Evolutionary conservation across 2,888 invertebrate species (phyloP), one percentile per base, ranked within the genome.

Genomic region (Idaea straminata): DNA sequence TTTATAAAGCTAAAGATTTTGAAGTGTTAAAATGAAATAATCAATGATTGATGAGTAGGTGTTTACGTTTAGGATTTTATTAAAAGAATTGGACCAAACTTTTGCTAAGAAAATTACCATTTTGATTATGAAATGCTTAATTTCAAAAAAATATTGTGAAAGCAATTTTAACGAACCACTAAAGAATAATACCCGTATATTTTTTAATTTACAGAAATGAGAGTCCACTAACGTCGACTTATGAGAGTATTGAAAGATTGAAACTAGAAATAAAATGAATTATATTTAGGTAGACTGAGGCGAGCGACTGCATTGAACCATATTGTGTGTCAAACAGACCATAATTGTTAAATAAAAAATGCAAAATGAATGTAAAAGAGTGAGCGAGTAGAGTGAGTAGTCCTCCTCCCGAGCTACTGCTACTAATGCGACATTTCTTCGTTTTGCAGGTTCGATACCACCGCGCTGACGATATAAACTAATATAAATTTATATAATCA

Each of bases 371-470:
- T 47, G 47, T 47, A 47, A 47, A 47, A 47, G 47, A 47, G 47
- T 47, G 47, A 47, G 10, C 15, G 16, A 59, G 58, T 59, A 59
- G 58, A 59, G 58, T 59, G 15, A 59, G 47, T 47, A 25, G 25
- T 25, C 25, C 25, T 25, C 25, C 25, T 25, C 25, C 47, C 47
- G 6, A 13, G 47, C 47, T 47, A 47, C 47, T 10, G 47, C 65
- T 68, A 83, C 82, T 87, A 87, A 87, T 86, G 80, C 80, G 82
- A 77, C 76, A 82, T 82, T 83, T 82, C 77, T 83, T 80, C 69
- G 78, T 81, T 76, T 87, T 80, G 84, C 88, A 88, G 89, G 86
- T 85, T 76, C 78, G 80, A 77, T 78, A 77, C 81, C 81, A 79
- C 83, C 77, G 81, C 79, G 75, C 73, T 74, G 75, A 77, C 79